Evolutionary conservation across 2,797 vertebrate species (phyloP).

Genomic region (Kryptopterus vitreolus): DNA sequence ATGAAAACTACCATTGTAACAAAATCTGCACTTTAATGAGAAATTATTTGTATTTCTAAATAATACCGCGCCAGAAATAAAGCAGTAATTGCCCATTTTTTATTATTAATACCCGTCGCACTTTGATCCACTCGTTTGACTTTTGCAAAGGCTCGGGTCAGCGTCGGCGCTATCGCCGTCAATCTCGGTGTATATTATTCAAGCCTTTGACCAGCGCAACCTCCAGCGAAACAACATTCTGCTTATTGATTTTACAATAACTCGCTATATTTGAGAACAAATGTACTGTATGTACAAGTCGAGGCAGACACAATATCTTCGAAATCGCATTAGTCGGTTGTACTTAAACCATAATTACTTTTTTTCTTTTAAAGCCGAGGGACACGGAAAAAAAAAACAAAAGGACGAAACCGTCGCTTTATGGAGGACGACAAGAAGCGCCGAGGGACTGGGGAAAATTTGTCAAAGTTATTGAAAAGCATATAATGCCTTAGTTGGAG

Average conservation of each 20-base stretch:
- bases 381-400: too few relatives aligned
- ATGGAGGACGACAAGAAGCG: slow-evolving; percentile 27
- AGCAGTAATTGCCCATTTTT: slow-evolving; percentile 24
- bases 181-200: slow-evolving; percentile 4
- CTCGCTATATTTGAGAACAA: slow-evolving; percentile 27
- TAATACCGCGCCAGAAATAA: neutral
- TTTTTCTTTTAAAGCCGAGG: slow-evolving; percentile 39
- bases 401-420: slow-evolving; percentile 14
- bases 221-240: slow-evolving; percentile 20
- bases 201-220: slow-evolving; percentile 22
- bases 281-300: slow-evolving; percentile 34
- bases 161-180: neutral
- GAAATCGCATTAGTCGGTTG: slow-evolving; percentile 31
- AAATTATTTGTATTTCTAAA: neutral
- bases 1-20: neutral
- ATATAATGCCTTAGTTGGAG: slow-evolving; percentile 16
- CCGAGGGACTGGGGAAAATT: slow-evolving; percentile 30
- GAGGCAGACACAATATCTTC: slow-evolving; percentile 33
- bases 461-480: slow-evolving; percentile 40
- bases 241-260: slow-evolving; percentile 39
- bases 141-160: slow-evolving; percentile 2
- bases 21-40: neutral
- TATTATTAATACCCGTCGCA: slow-evolving; percentile 16
- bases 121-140: neutral
- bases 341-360: slow-evolving; percentile 36